A percentile compares a stretch with the other conserved stretches of the same genome.
Evolutionary conservation across 2,113 vertebrate genomes (phyloP).

Genomic region (Empidonax alnorum): DNA sequence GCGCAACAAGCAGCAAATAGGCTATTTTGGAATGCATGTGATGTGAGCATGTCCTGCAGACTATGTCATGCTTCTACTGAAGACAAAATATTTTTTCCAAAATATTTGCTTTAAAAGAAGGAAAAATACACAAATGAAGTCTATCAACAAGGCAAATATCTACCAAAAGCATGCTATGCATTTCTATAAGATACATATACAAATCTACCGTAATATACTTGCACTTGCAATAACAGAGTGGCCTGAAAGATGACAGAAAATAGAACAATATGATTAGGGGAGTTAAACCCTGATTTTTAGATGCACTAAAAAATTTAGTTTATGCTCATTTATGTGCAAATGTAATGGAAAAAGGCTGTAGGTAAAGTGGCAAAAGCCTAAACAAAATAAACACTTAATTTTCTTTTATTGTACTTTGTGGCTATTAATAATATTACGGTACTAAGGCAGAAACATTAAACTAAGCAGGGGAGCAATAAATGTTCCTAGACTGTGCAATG

Average conservation of each 20-base stretch:
- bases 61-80: background rate
- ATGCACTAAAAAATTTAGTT: constrained; percentile 72
- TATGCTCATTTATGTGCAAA: constrained; percentile 82
- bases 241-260: constrained; percentile 68
- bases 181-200: background rate
- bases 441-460: constrained; percentile 79
- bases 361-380: constrained; percentile 77
- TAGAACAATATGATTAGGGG: constrained; percentile 73
- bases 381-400: constrained; percentile 81
- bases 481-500: constrained; percentile 72
- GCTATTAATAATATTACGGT: constrained; percentile 79
- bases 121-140: constrained; percentile 12
- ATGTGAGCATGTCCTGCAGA: background rate
- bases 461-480: constrained; percentile 79
- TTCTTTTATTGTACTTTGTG: constrained; percentile 78
- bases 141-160: background rate
- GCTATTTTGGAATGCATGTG: background rate
- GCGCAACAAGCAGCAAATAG: background rate
- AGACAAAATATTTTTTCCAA: background rate
- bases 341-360: constrained; percentile 80
- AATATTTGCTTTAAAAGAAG: background rate
- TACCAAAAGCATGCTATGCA: constrained; percentile 19
- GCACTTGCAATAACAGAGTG: constrained; percentile 29
- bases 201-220: constrained; percentile 55
- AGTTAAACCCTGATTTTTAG: constrained; percentile 71